A percentile compares a stretch with the other conserved stretches of the same genome.
These are phyloP conservation scores for Tuta absoluta DNA, from an alignment of 2,888 invertebrate genomes.

Conservation along the genomic window DNA sequence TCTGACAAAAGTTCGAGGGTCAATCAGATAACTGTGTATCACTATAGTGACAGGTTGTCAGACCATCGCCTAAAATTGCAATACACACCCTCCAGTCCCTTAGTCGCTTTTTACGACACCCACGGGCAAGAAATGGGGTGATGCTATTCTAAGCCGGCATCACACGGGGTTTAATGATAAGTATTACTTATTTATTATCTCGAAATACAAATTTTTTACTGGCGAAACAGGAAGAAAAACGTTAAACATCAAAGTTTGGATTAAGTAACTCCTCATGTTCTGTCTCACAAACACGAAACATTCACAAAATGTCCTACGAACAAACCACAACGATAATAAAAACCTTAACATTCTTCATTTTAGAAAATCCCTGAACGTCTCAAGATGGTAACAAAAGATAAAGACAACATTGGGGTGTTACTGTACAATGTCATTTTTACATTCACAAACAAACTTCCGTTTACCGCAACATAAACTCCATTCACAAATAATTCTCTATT, in stretches of 20 bases:
- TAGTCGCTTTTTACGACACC: too few relatives aligned
- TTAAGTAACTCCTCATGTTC: neutral
- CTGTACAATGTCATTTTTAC: conserved; percentile 70
- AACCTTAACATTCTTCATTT: conserved; percentile 46
- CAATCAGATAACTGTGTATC: too few relatives aligned
- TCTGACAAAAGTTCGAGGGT: too few relatives aligned
- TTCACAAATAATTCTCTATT: neutral
- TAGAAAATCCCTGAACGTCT: conserved; percentile 55
- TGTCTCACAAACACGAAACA: neutral
- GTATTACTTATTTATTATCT: too few relatives aligned
- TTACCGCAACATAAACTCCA: neutral
- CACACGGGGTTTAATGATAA: too few relatives aligned
- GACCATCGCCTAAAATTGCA: too few relatives aligned
- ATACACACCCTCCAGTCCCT: too few relatives aligned
- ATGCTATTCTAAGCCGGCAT: too few relatives aligned
- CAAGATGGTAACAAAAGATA: conserved; percentile 70
- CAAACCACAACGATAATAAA: conserved; percentile 32
- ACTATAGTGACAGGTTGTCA: too few relatives aligned
- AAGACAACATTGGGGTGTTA: conserved; percentile 63
- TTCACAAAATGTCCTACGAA: neutral
- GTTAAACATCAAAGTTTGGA: neutral
- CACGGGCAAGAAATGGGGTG: too few relatives aligned
- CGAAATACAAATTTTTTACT: too few relatives aligned
- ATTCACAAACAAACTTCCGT: conserved; percentile 32
- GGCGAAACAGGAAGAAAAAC: too few relatives aligned